Percentiles rank a stretch among this genome's conserved stretches.
These are phyloP conservation scores for Amphipyra berbera DNA, from an alignment of 2,888 invertebrate genomes.

Conservation along the genomic window DNA sequence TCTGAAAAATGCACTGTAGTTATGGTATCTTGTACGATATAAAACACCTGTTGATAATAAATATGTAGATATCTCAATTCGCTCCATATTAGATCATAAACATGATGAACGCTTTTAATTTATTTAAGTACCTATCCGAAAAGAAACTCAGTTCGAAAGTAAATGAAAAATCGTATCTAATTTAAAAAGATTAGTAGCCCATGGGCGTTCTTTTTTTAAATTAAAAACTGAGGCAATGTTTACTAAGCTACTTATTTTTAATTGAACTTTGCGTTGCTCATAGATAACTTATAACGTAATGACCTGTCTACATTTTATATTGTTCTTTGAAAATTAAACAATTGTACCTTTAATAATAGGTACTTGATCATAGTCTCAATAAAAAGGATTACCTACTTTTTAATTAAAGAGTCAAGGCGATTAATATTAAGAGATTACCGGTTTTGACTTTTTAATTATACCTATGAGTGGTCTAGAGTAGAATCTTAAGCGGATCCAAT, in stretches of 20 bases:
- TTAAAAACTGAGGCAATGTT: slow-evolving; percentile 53
- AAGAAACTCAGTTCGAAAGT: slow-evolving; percentile 47
- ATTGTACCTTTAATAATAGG: background rate
- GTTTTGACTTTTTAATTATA: background rate
- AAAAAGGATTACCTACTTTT: background rate
- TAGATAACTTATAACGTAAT: slow-evolving; percentile 18
- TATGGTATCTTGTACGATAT: slow-evolving; percentile 1
- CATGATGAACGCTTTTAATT: slow-evolving; percentile 45
- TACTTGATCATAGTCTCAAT: background rate
- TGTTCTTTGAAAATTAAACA: slow-evolving; percentile 4
- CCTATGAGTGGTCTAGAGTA: background rate
- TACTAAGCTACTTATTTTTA: slow-evolving; percentile 59
- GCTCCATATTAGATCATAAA: slow-evolving; percentile 32
- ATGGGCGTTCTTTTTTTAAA: slow-evolving; percentile 50
- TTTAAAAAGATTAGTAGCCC: slow-evolving; percentile 59
- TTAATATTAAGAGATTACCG: background rate
- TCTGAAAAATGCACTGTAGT: slow-evolving; percentile 13
- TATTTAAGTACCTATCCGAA: slow-evolving; percentile 39
- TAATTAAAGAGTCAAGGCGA: background rate
- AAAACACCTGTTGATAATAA: slow-evolving; percentile 40
- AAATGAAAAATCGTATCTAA: slow-evolving; percentile 56
- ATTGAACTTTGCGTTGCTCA: slow-evolving; percentile 41
- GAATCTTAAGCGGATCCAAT: background rate
- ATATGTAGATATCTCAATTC: slow-evolving; percentile 34
- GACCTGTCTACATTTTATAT: background rate